These are phyloP conservation scores for Lutraria lutraria DNA, from an alignment of 2,888 invertebrate species.

Conservation along the genomic window DNA sequence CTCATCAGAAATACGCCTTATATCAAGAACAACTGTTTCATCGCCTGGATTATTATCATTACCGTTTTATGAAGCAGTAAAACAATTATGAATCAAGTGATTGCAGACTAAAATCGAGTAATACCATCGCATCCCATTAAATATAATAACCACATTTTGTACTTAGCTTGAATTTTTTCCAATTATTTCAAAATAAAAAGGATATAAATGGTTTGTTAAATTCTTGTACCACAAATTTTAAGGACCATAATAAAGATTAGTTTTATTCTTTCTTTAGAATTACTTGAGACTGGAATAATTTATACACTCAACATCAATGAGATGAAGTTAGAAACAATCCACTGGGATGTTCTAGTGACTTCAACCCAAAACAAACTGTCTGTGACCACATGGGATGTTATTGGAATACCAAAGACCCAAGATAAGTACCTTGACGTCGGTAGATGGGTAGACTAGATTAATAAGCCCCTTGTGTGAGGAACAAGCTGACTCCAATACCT, in stretches of 20 bases:
- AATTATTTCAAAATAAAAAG: conserved; percentile 55
- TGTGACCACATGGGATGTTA: not conserved
- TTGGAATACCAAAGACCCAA: not conserved
- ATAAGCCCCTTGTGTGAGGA: not conserved
- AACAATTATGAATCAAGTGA: conserved; percentile 39
- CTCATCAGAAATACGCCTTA: conserved; percentile 30
- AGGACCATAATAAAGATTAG: conserved; percentile 8
- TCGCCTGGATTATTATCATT: conserved; percentile 27
- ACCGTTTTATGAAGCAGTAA: conserved; percentile 49
- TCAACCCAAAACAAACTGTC: not conserved
- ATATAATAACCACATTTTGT: conserved; percentile 44
- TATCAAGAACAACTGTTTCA: conserved; percentile 35
- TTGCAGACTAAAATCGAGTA: conserved; percentile 25
- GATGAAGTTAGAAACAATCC: not conserved
- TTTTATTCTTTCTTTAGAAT: not conserved
- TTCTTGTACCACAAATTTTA: conserved; percentile 35
- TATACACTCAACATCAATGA: not conserved
- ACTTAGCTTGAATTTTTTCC: conserved; percentile 41
- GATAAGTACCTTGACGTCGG: not conserved
- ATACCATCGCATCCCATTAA: not conserved
- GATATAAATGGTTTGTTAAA: conserved; percentile 37
- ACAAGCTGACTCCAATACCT: too few species aligned
- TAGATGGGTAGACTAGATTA: not conserved
- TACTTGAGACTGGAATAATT: not conserved
- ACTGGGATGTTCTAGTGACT: not conserved